Conservation (phyloP, 2,113 vertebrate species). For the Phoxinus phoxinus region DNA sequence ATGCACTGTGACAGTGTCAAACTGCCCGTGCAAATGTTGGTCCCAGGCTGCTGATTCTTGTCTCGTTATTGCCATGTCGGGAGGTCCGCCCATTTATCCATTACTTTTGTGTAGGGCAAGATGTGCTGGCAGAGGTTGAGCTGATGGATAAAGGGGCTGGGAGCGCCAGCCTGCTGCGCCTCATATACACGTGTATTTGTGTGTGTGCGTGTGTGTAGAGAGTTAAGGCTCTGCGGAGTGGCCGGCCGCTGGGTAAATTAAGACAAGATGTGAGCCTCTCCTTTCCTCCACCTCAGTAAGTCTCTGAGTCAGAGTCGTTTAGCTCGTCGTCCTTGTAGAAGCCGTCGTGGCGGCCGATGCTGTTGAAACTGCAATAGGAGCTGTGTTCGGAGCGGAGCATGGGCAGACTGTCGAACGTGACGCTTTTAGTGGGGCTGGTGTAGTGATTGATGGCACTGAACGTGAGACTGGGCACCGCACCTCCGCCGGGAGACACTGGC, state of each 20-base stretch:
- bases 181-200: background rate
- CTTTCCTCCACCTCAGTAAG: conserved; percentile 80
- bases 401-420: conserved; percentile 92
- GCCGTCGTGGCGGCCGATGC: conserved; percentile 88
- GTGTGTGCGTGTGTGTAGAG: background rate
- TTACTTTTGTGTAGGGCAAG: conserved; percentile 5
- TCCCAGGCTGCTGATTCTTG: conserved; percentile 45
- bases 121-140: conserved; percentile 43
- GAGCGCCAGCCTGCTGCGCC: conserved; percentile 31
- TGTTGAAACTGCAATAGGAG: conserved; percentile 97
- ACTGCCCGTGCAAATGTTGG: conserved; percentile 48
- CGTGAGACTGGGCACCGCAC: conserved; percentile 80
- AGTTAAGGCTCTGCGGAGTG: conserved; percentile 56
- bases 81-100: conserved; percentile 1
- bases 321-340: conserved; percentile 91
- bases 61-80: conserved; percentile 49
- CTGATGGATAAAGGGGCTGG: conserved; percentile 1
- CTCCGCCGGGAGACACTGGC: conserved; percentile 88
- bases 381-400: conserved; percentile 88
- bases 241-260: conserved; percentile 49
- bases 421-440: conserved; percentile 93
- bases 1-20: conserved; percentile 24
- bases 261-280: conserved; percentile 44
- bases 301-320: conserved; percentile 97
- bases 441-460: conserved; percentile 97